A percentile compares a stretch with the other conserved stretches of the same genome.
phyloP scores from a whole-genome alignment of 2,113 vertebrate species.

The Myrmophylax atrothorax region DNA sequence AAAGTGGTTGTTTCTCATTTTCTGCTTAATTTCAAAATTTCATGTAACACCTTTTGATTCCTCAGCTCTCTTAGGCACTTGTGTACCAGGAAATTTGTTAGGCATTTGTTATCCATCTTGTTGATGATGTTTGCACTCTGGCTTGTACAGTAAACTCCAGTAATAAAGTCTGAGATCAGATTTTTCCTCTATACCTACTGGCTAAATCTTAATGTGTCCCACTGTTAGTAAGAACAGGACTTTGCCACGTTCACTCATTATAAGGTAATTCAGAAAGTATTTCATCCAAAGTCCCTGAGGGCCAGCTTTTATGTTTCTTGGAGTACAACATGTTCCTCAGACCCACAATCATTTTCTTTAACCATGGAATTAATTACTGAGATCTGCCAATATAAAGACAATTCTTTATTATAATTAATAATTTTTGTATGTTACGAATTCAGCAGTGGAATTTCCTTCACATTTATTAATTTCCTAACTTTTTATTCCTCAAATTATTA shows the following conservation, averaged over 20 bases:
- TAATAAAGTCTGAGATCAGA: not conserved
- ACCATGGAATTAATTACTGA: not conserved
- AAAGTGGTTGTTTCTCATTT: not conserved
- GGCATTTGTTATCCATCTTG: not conserved
- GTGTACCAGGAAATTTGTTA: not conserved
- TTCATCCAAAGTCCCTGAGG: not conserved
- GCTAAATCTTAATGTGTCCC: not conserved
- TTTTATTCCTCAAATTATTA: not conserved
- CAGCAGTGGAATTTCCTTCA: not conserved
- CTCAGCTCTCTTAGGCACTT: not conserved
- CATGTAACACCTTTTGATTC: not conserved
- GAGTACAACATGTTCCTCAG: not conserved
- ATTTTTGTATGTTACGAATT: not conserved
- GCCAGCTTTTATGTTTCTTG: not conserved
- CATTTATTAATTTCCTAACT: not conserved
- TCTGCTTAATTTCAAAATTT: not conserved
- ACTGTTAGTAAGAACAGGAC: not conserved
- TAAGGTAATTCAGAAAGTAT: not conserved
- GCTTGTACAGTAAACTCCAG: not conserved
- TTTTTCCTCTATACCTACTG: not conserved
- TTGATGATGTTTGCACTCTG: not conserved
- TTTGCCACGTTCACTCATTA: not conserved
- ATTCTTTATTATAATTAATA: not conserved
- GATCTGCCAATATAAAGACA: not conserved
- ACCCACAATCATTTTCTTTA: not conserved